Evolutionary conservation across 2,888 invertebrate genomes (phyloP).

Genomic region (Oligia fasciuncula): DNA sequence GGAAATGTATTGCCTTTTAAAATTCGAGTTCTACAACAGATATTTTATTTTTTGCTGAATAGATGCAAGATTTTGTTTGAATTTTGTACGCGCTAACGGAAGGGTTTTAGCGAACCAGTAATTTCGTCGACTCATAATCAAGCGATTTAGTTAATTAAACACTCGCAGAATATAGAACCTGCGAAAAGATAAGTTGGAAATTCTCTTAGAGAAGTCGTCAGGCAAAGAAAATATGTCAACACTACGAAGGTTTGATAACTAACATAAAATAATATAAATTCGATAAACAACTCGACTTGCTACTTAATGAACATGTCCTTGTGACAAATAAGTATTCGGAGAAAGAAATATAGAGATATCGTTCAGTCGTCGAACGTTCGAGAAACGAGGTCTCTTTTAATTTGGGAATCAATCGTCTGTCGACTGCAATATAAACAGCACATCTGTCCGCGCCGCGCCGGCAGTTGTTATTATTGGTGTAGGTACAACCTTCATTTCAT

Average conservation of each 20-base stretch:
- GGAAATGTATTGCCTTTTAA: slow-evolving; percentile 25
- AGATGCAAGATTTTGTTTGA: neutral
- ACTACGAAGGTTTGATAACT: slow-evolving; percentile 5
- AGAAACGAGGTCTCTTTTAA: slow-evolving; percentile 30
- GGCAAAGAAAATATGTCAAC: neutral
- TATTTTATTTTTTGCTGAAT: neutral
- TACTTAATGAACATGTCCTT: slow-evolving; percentile 21
- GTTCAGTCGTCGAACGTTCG: slow-evolving; percentile 15
- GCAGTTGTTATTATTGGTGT: neutral
- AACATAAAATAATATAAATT: slow-evolving; percentile 23
- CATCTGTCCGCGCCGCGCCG: neutral
- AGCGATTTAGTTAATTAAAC: slow-evolving; percentile 31
- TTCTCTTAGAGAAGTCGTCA: slow-evolving; percentile 23
- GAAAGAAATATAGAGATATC: slow-evolving; percentile 7
- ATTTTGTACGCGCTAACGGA: slow-evolving; percentile 12
- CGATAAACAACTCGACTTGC: slow-evolving; percentile 14
- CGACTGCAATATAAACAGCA: neutral
- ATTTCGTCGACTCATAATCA: neutral
- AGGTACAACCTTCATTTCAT: neutral
- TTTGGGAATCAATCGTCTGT: slow-evolving; percentile 37
- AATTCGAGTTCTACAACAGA: slow-evolving; percentile 8
- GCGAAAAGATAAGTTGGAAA: slow-evolving; percentile 29
- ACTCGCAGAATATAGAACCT: slow-evolving; percentile 24
- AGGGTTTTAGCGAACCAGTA: slow-evolving; percentile 6
- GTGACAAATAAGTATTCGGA: slow-evolving; percentile 19